These are phyloP conservation scores for Chaetodon trifascialis DNA, from an alignment of 2,113 vertebrate species.

Conservation along the genomic window DNA sequence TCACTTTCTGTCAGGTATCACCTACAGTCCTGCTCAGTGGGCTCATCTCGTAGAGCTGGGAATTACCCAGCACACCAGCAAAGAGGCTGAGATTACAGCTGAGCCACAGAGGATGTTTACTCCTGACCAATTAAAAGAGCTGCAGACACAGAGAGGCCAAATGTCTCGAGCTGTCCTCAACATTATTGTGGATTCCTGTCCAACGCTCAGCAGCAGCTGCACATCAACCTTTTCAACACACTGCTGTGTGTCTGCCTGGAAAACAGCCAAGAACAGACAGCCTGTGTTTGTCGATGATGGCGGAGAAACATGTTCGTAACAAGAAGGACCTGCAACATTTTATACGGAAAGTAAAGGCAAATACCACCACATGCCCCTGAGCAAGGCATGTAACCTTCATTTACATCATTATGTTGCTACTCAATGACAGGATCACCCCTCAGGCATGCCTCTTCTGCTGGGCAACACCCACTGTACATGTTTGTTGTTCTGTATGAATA, in stretches of 20 bases:
- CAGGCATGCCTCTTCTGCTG: slow-evolving; percentile 6
- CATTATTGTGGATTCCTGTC: slow-evolving; percentile 35
- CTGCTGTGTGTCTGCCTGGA: slow-evolving; percentile 19
- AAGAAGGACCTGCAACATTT: not conserved
- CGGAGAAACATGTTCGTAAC: not conserved
- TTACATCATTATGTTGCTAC: slow-evolving; percentile 3
- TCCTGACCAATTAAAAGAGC: slow-evolving; percentile 57
- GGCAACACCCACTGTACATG: not conserved
- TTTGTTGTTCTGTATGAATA: slow-evolving; percentile 39
- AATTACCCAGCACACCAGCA: slow-evolving; percentile 29
- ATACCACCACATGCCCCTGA: not conserved
- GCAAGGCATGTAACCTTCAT: slow-evolving; percentile 3
- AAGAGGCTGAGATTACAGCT: slow-evolving; percentile 49
- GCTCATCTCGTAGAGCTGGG: slow-evolving; percentile 42
- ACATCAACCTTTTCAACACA: slow-evolving; percentile 3
- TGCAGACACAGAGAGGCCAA: slow-evolving; percentile 16
- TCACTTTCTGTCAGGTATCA: slow-evolving; percentile 43
- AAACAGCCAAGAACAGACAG: slow-evolving; percentile 15
- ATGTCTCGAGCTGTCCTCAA: slow-evolving; percentile 26
- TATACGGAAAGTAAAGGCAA: not conserved
- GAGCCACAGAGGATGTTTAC: slow-evolving; percentile 48
- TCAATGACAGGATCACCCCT: slow-evolving; percentile 5
- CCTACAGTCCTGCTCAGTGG: slow-evolving; percentile 9
- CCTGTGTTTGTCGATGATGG: slow-evolving; percentile 1
- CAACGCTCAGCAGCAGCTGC: slow-evolving; percentile 9